A percentile compares a stretch with the other conserved stretches of the same genome.
Conservation (phyloP, 2,797 vertebrate species). For the Lacerta viridis region DNA sequence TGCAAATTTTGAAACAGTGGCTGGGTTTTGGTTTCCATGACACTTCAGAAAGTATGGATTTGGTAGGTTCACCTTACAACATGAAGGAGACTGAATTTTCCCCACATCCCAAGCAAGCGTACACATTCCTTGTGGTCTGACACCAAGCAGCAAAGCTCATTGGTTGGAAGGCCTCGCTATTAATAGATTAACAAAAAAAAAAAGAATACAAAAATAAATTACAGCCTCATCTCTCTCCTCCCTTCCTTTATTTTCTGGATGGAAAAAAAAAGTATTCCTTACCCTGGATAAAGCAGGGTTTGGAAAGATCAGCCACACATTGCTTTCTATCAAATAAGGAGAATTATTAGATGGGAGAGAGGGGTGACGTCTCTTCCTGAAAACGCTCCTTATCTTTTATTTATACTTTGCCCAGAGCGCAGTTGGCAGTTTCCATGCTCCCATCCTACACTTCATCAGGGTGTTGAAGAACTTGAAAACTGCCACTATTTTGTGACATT, state of each 20-base stretch:
- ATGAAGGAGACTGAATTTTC: too few species aligned
- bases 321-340: conserved; percentile 46
- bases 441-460: conserved; percentile 46
- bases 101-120: background rate
- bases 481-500: too few species aligned
- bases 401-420: conserved; percentile 43
- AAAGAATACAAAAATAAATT: conserved; percentile 4
- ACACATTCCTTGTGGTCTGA: background rate
- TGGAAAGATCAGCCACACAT: background rate
- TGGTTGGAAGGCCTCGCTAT: background rate
- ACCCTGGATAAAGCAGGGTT: accelerated
- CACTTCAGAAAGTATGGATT: too few species aligned
- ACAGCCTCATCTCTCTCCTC: background rate
- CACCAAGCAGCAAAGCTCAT: background rate
- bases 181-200: background rate
- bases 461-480: too few species aligned
- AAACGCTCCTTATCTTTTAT: conserved; percentile 71
- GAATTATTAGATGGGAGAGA: conserved; percentile 61
- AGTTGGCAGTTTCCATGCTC: conserved; percentile 77
- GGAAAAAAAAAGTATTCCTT: background rate
- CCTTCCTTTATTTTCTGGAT: conserved; percentile 21
- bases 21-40: too few species aligned
- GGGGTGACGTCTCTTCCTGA: conserved; percentile 74
- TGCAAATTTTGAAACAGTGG: too few species aligned
- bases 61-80: too few species aligned